Conservation (phyloP, 1,140 invertebrate genomes). For the Pseudobourletiella spinata region DNA sequence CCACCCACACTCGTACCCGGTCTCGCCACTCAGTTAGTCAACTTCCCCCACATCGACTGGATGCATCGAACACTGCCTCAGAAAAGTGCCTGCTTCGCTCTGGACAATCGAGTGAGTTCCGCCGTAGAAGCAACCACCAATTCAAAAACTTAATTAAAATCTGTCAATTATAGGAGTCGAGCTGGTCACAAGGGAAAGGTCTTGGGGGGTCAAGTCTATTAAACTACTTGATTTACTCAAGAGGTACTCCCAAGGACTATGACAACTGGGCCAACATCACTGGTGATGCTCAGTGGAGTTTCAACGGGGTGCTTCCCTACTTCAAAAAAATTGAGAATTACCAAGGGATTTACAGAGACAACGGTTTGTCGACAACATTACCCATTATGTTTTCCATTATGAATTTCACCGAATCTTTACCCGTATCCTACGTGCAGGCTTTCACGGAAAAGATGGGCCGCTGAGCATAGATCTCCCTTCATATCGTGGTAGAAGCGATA, state of each 20-base stretch:
- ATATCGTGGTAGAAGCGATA: slow-evolving; percentile 5
- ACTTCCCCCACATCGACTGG: slow-evolving; percentile 24
- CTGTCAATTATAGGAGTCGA: slow-evolving; percentile 21
- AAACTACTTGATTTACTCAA: slow-evolving; percentile 14
- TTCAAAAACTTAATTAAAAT: not conserved
- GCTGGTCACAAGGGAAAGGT: slow-evolving; percentile 45
- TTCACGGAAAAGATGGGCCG: slow-evolving; percentile 14
- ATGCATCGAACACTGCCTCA: slow-evolving; percentile 16
- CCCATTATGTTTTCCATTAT: not conserved
- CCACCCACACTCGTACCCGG: not conserved
- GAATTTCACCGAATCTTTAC: not conserved
- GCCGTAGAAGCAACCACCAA: too few species aligned
- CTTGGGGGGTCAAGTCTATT: slow-evolving; percentile 45
- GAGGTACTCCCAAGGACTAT: slow-evolving; percentile 5
- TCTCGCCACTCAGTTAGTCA: slow-evolving; percentile 10
- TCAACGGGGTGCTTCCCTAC: slow-evolving; percentile 55
- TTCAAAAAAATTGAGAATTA: slow-evolving; percentile 66
- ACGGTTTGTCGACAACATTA: not conserved
- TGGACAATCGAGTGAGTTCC: slow-evolving; percentile 1
- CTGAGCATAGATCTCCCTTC: slow-evolving; percentile 12
- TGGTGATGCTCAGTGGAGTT: slow-evolving; percentile 15
- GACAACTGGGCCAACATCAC: slow-evolving; percentile 16
- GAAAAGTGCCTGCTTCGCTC: slow-evolving; percentile 10
- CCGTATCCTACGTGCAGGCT: not conserved
- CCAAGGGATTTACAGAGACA: slow-evolving; percentile 21